phyloP scores from a whole-genome alignment of 1,140 invertebrate genomes.

The Drosophila mauritiana region DNA sequence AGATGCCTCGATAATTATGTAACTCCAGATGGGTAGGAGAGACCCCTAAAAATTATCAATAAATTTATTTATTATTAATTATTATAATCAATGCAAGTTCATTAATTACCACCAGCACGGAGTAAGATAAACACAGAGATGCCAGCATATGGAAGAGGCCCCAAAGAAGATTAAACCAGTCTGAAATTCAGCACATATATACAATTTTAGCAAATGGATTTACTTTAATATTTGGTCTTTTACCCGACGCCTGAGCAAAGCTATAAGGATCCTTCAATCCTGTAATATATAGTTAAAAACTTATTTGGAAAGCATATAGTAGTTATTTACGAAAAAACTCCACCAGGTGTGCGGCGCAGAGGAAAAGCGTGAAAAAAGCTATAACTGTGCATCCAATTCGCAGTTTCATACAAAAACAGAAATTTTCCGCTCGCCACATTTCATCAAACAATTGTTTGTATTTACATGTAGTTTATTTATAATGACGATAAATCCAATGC shows the following conservation, averaged over 20 bases:
- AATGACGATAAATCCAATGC: background rate
- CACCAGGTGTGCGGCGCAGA: background rate
- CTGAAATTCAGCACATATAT: background rate
- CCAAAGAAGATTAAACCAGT: slow-evolving; percentile 14
- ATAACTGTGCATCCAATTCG: slow-evolving; percentile 5
- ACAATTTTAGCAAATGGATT: too few relatives aligned
- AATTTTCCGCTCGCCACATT: background rate
- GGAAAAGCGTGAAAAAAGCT: background rate
- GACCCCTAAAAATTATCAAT: background rate
- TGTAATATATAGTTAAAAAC: background rate
- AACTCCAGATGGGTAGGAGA: background rate
- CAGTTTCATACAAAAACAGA: slow-evolving; percentile 14
- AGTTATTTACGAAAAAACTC: slow-evolving; percentile 14
- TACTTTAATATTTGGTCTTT: background rate
- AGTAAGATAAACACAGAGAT: slow-evolving; percentile 4
- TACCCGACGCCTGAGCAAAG: background rate
- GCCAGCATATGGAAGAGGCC: slow-evolving; percentile 10
- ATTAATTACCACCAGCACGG: slow-evolving; percentile 7
- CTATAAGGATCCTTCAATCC: background rate
- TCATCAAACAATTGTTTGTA: background rate
- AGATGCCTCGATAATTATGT: background rate
- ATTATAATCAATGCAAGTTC: background rate
- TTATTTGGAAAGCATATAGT: too few relatives aligned
- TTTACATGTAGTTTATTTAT: background rate
- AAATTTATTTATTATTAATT: background rate